Evolutionary conservation across 2,888 invertebrate species (phyloP), one percentile per base, ranked within the genome.

Genomic region (Caenorhabditis sp.): DNA sequence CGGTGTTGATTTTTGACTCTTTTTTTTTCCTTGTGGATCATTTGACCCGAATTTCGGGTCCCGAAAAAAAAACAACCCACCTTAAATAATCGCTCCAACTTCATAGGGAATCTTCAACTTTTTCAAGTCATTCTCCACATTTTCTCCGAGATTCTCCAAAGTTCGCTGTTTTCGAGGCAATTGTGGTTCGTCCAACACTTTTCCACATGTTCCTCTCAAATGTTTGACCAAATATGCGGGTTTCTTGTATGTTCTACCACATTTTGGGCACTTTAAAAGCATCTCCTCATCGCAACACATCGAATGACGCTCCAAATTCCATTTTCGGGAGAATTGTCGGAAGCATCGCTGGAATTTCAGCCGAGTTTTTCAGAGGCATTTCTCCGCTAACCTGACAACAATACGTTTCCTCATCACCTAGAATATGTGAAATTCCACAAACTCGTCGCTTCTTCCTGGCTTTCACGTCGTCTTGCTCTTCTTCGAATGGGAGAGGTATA

Each of bases 291-390:
- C 43, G 17, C 43, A 43, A 17, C 12, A 12, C 17, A 10, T 3
- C 3, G 43, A 43, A 38, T 79, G 79, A 7, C 77, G 57, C 56
- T 65, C 54, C 59, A 72, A n/a, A 57, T 79, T 79, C 59, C 50
- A 72, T 56, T 72, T 75, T 4, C 71, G 63, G 4, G 67, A 43
- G 54, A 79, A 79, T n/a, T 66, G 61, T 49, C 70, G 66, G 63
- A 70, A 79, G 25, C 79, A 79, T 12, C 60, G 63, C 79, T 79
- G 68, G 54, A 74, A 66, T 7, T 38, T 58, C n/a, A n/a, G 21
- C n/a, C n/a, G n/a, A n/a, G n/a, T n/a, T n/a, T n/a, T n/a, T n/a
- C 50, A 5, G 10, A n/a, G 8, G 5, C 20, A 7, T 53, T 21
- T 53, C 23, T 4, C 23, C 53, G 50, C 62, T 23, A 0, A 73